A percentile compares a stretch with the other conserved stretches of the same genome.
Conservation (phyloP, 1,140 invertebrate genomes). For the Lepeophtheirus salmonis region DNA sequence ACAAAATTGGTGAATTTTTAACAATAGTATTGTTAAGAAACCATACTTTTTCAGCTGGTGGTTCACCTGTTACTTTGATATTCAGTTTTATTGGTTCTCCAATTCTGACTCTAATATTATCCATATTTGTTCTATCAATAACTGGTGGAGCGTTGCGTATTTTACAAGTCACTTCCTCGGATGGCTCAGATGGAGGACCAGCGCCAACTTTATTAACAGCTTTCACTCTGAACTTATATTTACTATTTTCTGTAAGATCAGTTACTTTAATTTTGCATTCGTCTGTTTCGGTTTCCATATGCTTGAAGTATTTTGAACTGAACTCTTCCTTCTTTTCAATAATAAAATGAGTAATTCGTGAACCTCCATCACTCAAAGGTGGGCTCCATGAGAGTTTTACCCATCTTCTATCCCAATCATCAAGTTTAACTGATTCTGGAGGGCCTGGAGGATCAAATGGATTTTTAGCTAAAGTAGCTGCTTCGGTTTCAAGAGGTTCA, state of each 20-base stretch:
- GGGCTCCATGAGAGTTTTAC: slow-evolving; percentile 64
- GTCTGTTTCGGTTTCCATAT: slow-evolving; percentile 51
- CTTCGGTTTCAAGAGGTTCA: slow-evolving; percentile 79
- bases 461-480: slow-evolving; percentile 84
- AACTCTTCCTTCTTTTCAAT: slow-evolving; percentile 91
- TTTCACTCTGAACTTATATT: slow-evolving; percentile 95
- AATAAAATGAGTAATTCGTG: slow-evolving; percentile 79
- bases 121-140: slow-evolving; percentile 70
- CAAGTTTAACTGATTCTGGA: slow-evolving; percentile 46
- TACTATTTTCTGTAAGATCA: slow-evolving; percentile 82
- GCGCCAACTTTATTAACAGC: slow-evolving; percentile 85
- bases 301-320: slow-evolving; percentile 74
- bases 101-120: slow-evolving; percentile 62
- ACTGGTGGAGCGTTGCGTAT: slow-evolving; percentile 62
- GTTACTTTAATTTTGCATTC: slow-evolving; percentile 51
- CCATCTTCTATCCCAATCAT: slow-evolving; percentile 74
- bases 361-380: slow-evolving; percentile 56
- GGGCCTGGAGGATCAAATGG: slow-evolving; percentile 79
- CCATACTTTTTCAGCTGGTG: slow-evolving; percentile 75
- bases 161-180: slow-evolving; percentile 70
- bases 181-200: slow-evolving; percentile 52
- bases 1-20: slow-evolving; percentile 52
- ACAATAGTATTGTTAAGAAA: slow-evolving; percentile 49
- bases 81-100: slow-evolving; percentile 63
- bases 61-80: slow-evolving; percentile 68